Evolutionary conservation across 2,113 vertebrate species (phyloP).

Genomic region (Dasyornis broadbenti): DNA sequence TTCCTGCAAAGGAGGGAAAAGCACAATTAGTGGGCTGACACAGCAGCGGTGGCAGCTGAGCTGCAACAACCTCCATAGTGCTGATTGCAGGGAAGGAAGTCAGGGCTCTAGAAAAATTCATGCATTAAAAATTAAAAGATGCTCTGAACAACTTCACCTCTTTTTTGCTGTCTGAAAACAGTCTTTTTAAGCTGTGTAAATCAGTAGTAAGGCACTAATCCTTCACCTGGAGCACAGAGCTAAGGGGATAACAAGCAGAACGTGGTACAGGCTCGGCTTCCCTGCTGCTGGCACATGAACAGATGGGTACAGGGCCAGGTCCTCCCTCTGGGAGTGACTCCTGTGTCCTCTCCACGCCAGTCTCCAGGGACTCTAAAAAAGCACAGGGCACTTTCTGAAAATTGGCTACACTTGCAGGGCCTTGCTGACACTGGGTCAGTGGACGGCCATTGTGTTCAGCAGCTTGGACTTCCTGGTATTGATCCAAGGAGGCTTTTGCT

Average conservation of each 20-base stretch:
- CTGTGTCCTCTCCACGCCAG: not conserved
- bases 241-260: not conserved
- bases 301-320: not conserved
- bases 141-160: not conserved
- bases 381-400: not conserved
- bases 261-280: rapidly evolving
- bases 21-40: not conserved
- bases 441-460: not conserved
- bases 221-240: not conserved
- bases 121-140: not conserved
- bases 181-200: not conserved
- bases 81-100: not conserved
- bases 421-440: not conserved
- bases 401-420: not conserved
- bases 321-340: not conserved
- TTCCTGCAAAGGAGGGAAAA: slow-evolving; percentile 44
- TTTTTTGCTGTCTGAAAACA: not conserved
- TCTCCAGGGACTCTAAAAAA: not conserved
- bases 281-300: not conserved
- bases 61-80: not conserved
- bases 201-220: not conserved
- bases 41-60: not conserved
- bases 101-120: not conserved
- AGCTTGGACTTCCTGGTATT: not conserved
- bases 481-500: not conserved